phyloP scores from a whole-genome alignment of 2,113 vertebrate species.

The Oryzias curvinotus region DNA sequence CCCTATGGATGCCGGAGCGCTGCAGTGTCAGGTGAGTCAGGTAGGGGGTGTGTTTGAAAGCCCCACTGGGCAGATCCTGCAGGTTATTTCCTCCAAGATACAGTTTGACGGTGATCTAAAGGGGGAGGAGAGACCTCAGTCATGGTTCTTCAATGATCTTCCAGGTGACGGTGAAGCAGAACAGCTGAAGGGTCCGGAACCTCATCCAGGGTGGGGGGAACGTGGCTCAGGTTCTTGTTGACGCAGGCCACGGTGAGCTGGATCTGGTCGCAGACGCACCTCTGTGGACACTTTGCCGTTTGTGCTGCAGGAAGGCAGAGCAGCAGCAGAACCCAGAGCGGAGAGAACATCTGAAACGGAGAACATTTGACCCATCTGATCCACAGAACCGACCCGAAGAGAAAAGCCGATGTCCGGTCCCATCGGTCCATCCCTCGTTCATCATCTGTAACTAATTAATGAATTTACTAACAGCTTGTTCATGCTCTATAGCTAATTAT shows the following conservation, averaged over 20 bases:
- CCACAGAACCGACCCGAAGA: not conserved
- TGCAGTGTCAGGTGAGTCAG: conserved; percentile 88
- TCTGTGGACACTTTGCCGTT: conserved; percentile 77
- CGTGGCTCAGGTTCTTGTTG: conserved; percentile 81
- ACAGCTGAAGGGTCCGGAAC: conserved; percentile 56
- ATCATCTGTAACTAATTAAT: too few species aligned
- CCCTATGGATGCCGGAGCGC: conserved; percentile 80
- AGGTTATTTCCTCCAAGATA: conserved; percentile 85
- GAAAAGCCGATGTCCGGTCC: not conserved
- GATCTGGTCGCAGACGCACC: conserved; percentile 88
- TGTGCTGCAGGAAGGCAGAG: conserved; percentile 22
- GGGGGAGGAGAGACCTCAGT: not conserved
- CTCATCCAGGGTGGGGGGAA: conserved; percentile 84
- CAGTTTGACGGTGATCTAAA: conserved; percentile 86
- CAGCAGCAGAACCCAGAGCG: conserved; percentile 33
- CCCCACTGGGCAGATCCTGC: conserved; percentile 68
- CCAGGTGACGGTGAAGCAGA: too few species aligned
- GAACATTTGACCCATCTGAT: not conserved
- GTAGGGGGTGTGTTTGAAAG: conserved; percentile 83
- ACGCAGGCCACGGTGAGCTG: conserved; percentile 79
- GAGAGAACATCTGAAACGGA: conserved; percentile 49
- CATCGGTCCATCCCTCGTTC: too few species aligned
- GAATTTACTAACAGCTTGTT: too few species aligned
- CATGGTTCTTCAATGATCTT: not conserved
- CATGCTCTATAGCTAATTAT: too few species aligned